These are phyloP conservation scores for Dynastes grantii DNA, from an alignment of 2,888 invertebrate genomes.

Conservation along the genomic window DNA sequence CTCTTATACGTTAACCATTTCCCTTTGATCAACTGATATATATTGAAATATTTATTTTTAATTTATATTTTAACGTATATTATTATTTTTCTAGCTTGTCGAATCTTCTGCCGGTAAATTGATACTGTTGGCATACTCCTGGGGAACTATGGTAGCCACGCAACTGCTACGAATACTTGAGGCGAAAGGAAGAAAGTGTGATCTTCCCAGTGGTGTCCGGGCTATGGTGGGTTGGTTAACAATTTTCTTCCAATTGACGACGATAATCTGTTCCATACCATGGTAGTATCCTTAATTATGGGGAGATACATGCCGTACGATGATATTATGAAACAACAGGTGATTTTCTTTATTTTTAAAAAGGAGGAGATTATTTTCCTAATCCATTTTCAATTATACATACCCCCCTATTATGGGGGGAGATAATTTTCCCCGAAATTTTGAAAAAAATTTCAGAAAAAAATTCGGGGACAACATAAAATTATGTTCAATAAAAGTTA, in stretches of 20 bases:
- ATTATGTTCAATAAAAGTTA: too few species aligned
- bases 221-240: constrained; percentile 74
- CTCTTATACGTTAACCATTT: not conserved
- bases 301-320: constrained; percentile 63
- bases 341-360: constrained; percentile 20
- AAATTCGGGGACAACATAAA: too few species aligned
- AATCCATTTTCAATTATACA: too few species aligned
- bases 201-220: constrained; percentile 84
- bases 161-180: constrained; percentile 83
- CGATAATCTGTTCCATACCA: constrained; percentile 72
- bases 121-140: constrained; percentile 90
- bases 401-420: too few species aligned
- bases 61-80: too few species aligned
- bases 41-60: not conserved
- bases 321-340: constrained; percentile 49
- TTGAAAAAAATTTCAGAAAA: too few species aligned
- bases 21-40: not conserved
- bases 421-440: too few species aligned
- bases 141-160: constrained; percentile 83
- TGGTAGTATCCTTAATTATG: constrained; percentile 72
- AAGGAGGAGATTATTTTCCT: too few species aligned
- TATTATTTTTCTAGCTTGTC: constrained; percentile 1
- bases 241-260: constrained; percentile 69
- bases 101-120: constrained; percentile 68
- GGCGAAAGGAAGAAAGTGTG: constrained; percentile 74